A percentile compares a stretch with the other conserved stretches of the same genome.
These are phyloP conservation scores for Oscheius sp. DNA, from an alignment of 2,888 invertebrate genomes.

Conservation along the genomic window DNA sequence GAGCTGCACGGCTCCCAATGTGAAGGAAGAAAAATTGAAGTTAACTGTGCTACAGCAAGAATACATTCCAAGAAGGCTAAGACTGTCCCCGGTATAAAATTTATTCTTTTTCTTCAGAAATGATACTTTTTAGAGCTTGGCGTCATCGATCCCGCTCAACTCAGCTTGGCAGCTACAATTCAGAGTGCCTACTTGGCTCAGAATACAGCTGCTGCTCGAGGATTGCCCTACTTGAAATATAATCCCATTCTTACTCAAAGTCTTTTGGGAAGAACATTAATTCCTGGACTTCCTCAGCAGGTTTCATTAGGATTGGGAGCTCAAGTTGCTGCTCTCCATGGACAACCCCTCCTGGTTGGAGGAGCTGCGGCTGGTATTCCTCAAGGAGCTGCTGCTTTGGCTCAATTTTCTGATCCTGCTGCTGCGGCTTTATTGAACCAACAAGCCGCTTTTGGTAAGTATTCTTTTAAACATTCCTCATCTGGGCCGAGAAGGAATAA, in stretches of 20 bases:
- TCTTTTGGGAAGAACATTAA: conserved; percentile 34
- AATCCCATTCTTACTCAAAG: conserved; percentile 44
- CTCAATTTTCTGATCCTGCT: conserved; percentile 28
- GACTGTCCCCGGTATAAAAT: conserved; percentile 49
- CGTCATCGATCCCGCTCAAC: conserved; percentile 40
- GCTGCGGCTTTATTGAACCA: conserved; percentile 42
- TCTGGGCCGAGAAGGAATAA: not conserved
- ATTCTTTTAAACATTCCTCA: not conserved
- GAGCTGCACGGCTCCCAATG: conserved; percentile 99
- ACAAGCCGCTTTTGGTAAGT: conserved; percentile 43
- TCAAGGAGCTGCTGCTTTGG: conserved; percentile 30
- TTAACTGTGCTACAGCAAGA: conserved; percentile 98
- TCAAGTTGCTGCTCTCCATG: conserved; percentile 33
- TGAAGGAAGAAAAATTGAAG: conserved; percentile 99
- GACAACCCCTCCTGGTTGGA: conserved; percentile 44
- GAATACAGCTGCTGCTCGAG: conserved; percentile 34
- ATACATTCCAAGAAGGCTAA: conserved; percentile 96
- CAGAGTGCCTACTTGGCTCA: too few relatives aligned
- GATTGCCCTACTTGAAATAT: conserved; percentile 39
- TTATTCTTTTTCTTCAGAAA: not conserved
- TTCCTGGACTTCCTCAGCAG: conserved; percentile 18
- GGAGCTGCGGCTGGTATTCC: not conserved
- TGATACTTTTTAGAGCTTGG: conserved; percentile 23
- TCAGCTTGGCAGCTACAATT: conserved; percentile 42
- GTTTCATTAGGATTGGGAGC: not conserved